phyloP scores from a whole-genome alignment of 2,888 invertebrate genomes.

The Rapana venosa region DNA sequence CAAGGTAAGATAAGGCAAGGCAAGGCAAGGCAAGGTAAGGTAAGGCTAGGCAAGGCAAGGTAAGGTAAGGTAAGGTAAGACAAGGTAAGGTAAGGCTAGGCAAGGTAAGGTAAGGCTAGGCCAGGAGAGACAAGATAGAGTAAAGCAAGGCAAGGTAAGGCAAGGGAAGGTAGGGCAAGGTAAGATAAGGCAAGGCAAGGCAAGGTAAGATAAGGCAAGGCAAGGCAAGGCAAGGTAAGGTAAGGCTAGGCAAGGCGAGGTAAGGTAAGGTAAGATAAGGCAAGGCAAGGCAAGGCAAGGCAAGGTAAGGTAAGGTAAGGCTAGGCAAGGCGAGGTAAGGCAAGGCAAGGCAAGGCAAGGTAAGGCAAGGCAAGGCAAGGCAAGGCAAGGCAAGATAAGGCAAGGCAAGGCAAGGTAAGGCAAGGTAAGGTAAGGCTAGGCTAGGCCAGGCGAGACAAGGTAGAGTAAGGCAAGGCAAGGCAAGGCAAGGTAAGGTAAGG shows the following conservation, averaged over 20 bases:
- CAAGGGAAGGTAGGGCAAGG: no score
- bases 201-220: conserved; percentile 23
- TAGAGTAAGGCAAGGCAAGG: neutral
- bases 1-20: neutral
- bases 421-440: conserved; percentile 4
- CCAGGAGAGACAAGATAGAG: neutral
- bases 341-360: conserved; percentile 17
- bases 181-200: conserved; percentile 11
- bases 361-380: conserved; percentile 16
- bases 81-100: neutral
- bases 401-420: neutral
- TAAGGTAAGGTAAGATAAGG: conserved; percentile 15
- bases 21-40: conserved; percentile 4
- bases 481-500: neutral
- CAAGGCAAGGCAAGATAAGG: conserved; percentile 1
- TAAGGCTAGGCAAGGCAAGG: neutral
- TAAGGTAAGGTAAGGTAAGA: neutral
- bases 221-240: conserved; percentile 22
- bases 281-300: neutral
- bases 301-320: conserved; percentile 4
- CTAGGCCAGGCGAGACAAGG: neutral
- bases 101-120: neutral
- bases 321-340: neutral
- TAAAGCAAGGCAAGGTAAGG: no score
- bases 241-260: conserved; percentile 16